Percentiles rank a stretch among this genome's conserved stretches.
These are phyloP conservation scores for Gerris buenoi DNA, from an alignment of 1,140 invertebrate species.

Conservation along the genomic window DNA sequence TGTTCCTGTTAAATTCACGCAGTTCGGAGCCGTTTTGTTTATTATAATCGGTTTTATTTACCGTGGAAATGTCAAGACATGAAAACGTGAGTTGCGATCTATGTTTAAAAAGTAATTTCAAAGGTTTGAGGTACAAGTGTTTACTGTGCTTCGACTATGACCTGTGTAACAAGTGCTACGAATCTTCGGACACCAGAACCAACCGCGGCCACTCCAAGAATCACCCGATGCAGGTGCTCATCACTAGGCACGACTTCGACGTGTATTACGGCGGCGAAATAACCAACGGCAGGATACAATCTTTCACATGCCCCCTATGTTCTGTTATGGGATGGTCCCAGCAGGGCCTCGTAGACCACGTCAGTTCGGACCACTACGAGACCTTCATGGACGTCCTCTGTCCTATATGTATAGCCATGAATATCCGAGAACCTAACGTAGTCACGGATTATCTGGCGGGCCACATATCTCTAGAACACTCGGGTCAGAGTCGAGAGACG, in stretches of 20 bases:
- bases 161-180: slow-evolving; percentile 89
- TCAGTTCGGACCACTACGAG: slow-evolving; percentile 72
- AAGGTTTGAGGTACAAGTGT: slow-evolving; percentile 94
- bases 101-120: slow-evolving; percentile 95
- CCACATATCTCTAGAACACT: not conserved
- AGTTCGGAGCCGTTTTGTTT: not conserved
- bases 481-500: not conserved
- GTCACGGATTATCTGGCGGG: not conserved
- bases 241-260: slow-evolving; percentile 87
- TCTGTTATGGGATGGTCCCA: slow-evolving; percentile 91
- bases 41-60: not conserved
- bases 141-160: slow-evolving; percentile 98
- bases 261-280: slow-evolving; percentile 90
- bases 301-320: slow-evolving; percentile 93
- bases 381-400: not conserved
- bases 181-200: slow-evolving; percentile 80
- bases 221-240: slow-evolving; percentile 96
- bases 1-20: too few species aligned
- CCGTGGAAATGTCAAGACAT: slow-evolving; percentile 19
- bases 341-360: slow-evolving; percentile 78
- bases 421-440: not conserved
- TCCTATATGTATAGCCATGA: not conserved
- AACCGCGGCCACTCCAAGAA: slow-evolving; percentile 65
- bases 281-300: slow-evolving; percentile 61
- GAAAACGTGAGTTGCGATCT: slow-evolving; percentile 95